phyloP scores from a whole-genome alignment of 2,888 invertebrate species.

The Terebella lapidaria region DNA sequence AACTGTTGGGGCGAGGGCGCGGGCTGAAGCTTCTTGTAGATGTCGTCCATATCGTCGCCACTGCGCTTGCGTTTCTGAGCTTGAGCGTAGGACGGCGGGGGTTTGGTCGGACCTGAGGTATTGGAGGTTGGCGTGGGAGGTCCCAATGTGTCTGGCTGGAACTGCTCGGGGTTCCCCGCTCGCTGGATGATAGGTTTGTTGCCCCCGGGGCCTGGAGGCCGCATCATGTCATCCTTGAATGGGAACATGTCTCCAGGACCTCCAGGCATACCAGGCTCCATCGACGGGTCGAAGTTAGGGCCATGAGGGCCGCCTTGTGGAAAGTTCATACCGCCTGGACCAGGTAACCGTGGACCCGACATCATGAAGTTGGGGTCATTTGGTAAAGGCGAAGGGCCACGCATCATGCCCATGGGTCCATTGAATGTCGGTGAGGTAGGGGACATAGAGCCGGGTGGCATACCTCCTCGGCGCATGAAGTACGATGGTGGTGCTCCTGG shows the following conservation, averaged over 20 bases:
- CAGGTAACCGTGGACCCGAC: constrained; percentile 16
- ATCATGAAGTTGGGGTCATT: constrained; percentile 16
- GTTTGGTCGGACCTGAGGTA: constrained; percentile 32
- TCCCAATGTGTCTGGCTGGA: constrained; percentile 33
- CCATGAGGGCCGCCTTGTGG: constrained; percentile 23
- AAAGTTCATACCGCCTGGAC: constrained; percentile 17
- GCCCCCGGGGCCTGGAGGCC: constrained; percentile 15
- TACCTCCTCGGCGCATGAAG: background rate
- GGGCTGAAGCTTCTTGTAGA: constrained; percentile 63
- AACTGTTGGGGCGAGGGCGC: constrained; percentile 95
- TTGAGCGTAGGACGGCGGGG: constrained; percentile 51
- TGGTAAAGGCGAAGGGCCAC: constrained; percentile 14
- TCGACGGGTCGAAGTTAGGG: constrained; percentile 27
- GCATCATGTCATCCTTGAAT: constrained; percentile 22
- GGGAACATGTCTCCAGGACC: constrained; percentile 23
- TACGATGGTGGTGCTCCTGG: constrained; percentile 1
- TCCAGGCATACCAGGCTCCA: constrained; percentile 22
- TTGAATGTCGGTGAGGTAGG: constrained; percentile 44
- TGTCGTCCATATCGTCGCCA: constrained; percentile 63
- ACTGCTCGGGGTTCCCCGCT: constrained; percentile 49
- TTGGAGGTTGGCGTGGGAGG: constrained; percentile 16
- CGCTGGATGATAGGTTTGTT: constrained; percentile 35
- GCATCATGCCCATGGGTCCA: constrained; percentile 15
- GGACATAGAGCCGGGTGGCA: constrained; percentile 29
- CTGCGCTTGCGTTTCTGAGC: constrained; percentile 34